Percentiles rank a stretch among this genome's conserved stretches.
Evolutionary conservation across 2,113 vertebrate genomes (phyloP).

Genomic region (Hippolais icterina): DNA sequence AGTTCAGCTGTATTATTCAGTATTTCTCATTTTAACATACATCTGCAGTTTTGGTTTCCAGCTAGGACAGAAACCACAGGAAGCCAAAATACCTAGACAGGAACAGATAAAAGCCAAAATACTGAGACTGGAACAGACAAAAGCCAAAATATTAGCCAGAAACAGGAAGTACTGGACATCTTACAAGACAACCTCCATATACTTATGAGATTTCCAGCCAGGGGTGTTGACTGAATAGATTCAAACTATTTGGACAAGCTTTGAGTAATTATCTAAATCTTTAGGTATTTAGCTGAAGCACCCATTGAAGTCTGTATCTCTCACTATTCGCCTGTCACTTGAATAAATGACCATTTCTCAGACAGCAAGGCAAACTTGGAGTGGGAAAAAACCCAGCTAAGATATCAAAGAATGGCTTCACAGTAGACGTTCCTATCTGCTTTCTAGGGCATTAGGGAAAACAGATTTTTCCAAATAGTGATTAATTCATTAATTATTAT

Average conservation of each 20-base stretch:
- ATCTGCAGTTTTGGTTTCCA: slow-evolving; percentile 40
- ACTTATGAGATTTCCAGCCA: slow-evolving; percentile 31
- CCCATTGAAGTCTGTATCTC: not conserved
- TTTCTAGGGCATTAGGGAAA: not conserved
- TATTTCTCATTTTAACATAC: slow-evolving; percentile 34
- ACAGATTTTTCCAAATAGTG: not conserved
- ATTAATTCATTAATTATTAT: not conserved
- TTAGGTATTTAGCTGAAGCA: slow-evolving; percentile 9
- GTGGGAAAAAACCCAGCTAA: not conserved
- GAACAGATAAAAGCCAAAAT: slow-evolving; percentile 60
- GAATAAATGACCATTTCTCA: not conserved
- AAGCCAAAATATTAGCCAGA: slow-evolving; percentile 61
- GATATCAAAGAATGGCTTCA: not conserved
- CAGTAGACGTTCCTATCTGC: not conserved
- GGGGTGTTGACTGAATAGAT: not conserved
- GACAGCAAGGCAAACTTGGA: not conserved
- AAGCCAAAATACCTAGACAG: slow-evolving; percentile 68
- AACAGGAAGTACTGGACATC: slow-evolving; percentile 44
- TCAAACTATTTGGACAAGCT: slow-evolving; percentile 33
- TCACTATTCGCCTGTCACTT: not conserved
- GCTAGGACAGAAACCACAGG: slow-evolving; percentile 34
- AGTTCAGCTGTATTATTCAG: not conserved
- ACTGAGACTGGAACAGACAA: slow-evolving; percentile 39
- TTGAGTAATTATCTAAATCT: slow-evolving; percentile 31
- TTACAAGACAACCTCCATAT: slow-evolving; percentile 31